Conservation (phyloP, 2,797 vertebrate species). For the Eulemur albifrons region DNA sequence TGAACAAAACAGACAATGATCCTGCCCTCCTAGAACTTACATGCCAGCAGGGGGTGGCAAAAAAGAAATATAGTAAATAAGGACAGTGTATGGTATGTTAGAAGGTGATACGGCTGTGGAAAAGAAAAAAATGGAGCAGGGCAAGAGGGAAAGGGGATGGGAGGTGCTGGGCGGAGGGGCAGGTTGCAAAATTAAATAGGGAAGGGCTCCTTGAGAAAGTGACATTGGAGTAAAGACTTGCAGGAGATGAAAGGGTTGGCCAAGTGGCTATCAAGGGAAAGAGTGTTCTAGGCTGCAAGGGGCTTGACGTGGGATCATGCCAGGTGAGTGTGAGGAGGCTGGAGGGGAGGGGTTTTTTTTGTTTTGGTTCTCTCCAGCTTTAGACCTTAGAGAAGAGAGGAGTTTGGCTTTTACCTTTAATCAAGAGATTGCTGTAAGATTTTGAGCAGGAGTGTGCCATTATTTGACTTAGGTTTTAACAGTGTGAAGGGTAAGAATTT, state of each 20-base stretch:
- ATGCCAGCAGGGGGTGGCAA: not conserved
- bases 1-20: not conserved
- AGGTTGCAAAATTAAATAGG: not conserved
- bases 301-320: not conserved
- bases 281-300: not conserved
- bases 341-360: not conserved
- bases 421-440: not conserved
- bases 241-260: not conserved
- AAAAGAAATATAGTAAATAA: not conserved
- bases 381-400: not conserved
- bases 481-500: not conserved
- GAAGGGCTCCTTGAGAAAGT: not conserved
- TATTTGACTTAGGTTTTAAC: not conserved
- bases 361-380: not conserved
- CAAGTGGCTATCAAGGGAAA: not conserved
- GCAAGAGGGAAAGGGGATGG: not conserved
- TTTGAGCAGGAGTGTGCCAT: not conserved
- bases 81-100: not conserved
- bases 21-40: not conserved
- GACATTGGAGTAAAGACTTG: not conserved
- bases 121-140: not conserved
- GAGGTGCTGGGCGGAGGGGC: not conserved
- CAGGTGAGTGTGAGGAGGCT: not conserved
- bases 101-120: not conserved
- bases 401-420: constrained; percentile 24